Conservation (phyloP, 1,140 invertebrate genomes). For the Hycleus phaleratus region DNA sequence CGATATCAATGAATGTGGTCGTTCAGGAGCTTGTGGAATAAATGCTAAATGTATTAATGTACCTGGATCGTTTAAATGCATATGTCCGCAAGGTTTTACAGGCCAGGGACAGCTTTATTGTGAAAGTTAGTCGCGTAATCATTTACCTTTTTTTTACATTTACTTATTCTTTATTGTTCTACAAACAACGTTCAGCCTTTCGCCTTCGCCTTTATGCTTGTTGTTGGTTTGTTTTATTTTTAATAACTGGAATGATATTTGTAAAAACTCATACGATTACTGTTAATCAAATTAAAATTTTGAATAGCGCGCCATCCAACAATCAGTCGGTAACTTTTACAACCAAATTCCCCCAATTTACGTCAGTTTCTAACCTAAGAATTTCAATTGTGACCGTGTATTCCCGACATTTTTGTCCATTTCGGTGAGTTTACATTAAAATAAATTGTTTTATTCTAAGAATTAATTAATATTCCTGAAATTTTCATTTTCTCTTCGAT, state of each 20-base stretch:
- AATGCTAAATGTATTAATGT: constrained; percentile 89
- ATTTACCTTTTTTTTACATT: background rate
- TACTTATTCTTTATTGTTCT: background rate
- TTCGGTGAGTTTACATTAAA: too few species aligned
- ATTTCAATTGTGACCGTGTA: too few species aligned
- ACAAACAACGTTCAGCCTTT: background rate
- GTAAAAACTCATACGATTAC: too few species aligned
- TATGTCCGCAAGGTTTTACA: constrained; percentile 76
- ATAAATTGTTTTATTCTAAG: too few species aligned
- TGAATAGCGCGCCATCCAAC: too few species aligned
- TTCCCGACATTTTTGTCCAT: too few species aligned
- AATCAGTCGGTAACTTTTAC: too few species aligned
- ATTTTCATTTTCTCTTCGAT: too few species aligned
- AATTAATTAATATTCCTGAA: too few species aligned
- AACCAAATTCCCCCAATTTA: too few species aligned
- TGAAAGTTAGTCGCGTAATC: constrained; percentile 64
- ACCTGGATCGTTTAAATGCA: constrained; percentile 86
- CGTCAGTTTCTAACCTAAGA: too few species aligned
- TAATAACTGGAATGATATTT: too few species aligned
- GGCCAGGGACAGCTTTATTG: constrained; percentile 62
- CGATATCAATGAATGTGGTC: constrained; percentile 62
- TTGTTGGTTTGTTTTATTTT: constrained; percentile 4
- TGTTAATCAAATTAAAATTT: background rate
- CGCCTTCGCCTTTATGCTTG: constrained; percentile 7
- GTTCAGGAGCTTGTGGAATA: constrained; percentile 64